A percentile compares a stretch with the other conserved stretches of the same genome.
These are phyloP conservation scores for Latrodectus hesperus DNA, from an alignment of 2,888 invertebrate genomes.

Conservation along the genomic window DNA sequence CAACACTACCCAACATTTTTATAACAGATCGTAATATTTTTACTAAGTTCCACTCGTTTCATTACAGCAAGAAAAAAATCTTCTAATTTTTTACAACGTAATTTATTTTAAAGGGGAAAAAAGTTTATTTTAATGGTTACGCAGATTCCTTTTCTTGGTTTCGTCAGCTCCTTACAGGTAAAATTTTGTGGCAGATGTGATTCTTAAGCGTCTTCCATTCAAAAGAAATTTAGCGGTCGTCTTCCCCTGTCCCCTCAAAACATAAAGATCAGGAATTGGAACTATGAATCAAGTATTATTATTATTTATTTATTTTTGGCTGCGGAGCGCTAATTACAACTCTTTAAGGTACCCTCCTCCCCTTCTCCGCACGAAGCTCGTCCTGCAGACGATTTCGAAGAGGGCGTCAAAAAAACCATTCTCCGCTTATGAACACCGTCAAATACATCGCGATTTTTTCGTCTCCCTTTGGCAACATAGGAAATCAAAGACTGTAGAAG, in stretches of 20 bases:
- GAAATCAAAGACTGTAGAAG: constrained; percentile 58
- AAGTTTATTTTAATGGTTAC: too few species aligned
- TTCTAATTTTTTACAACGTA: too few species aligned
- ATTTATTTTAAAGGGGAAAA: too few species aligned
- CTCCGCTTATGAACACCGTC: background rate
- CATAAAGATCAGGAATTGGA: constrained; percentile 1
- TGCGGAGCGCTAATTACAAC: constrained; percentile 40
- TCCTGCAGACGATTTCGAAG: background rate
- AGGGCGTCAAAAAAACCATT: background rate
- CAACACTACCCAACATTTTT: too few species aligned
- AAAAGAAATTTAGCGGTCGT: background rate
- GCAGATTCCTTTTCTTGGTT: background rate
- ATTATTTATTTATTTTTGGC: background rate
- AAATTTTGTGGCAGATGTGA: background rate
- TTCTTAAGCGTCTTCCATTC: background rate
- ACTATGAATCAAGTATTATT: background rate
- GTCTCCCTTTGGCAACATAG: constrained; percentile 9
- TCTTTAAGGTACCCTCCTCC: constrained; percentile 13
- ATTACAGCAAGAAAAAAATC: too few species aligned
- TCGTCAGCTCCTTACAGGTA: background rate
- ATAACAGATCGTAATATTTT: too few species aligned
- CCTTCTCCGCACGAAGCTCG: constrained; percentile 12
- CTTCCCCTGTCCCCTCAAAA: background rate
- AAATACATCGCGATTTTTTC: background rate
- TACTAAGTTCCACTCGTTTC: too few species aligned